Evolutionary conservation across 2,888 invertebrate genomes (phyloP).

Genomic region (Heliconius hortense): DNA sequence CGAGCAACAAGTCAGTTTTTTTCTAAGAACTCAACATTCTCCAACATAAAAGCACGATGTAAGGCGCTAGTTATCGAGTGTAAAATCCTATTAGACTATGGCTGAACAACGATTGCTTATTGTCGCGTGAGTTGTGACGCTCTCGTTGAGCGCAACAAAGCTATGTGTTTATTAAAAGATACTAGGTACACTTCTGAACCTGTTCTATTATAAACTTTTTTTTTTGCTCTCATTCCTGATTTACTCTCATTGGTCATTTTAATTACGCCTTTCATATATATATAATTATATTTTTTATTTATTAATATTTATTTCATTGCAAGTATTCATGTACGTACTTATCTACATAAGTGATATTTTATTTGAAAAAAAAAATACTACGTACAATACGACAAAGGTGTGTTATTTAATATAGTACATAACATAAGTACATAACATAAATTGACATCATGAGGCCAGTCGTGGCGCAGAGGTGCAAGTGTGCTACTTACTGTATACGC

Average conservation of each 20-base stretch:
- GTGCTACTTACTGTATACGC: too few species aligned
- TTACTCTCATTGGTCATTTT: slow-evolving; percentile 6
- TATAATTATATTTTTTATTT: background rate
- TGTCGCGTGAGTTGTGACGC: slow-evolving; percentile 25
- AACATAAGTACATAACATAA: too few species aligned
- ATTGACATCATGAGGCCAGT: too few species aligned
- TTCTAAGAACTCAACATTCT: slow-evolving; percentile 8
- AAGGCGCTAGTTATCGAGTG: slow-evolving; percentile 26
- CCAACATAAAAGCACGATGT: slow-evolving; percentile 3
- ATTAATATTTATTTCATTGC: too few species aligned
- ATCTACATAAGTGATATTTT: too few species aligned
- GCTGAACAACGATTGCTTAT: slow-evolving; percentile 27
- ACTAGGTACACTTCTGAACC: background rate
- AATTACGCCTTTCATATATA: slow-evolving; percentile 3
- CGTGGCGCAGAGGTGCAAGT: too few species aligned
- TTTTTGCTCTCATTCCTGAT: background rate
- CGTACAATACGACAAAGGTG: too few species aligned
- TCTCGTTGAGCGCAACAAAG: slow-evolving; percentile 24
- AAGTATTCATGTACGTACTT: too few species aligned
- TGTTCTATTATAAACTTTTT: slow-evolving; percentile 1
- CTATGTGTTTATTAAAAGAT: slow-evolving; percentile 21
- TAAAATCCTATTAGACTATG: slow-evolving; percentile 29
- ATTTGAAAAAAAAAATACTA: too few species aligned
- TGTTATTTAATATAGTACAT: too few species aligned
- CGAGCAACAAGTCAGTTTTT: background rate